Base-by-base conservation (phyloP, 2,113 vertebrate species). In the Uropsilus gracilis region DNA sequence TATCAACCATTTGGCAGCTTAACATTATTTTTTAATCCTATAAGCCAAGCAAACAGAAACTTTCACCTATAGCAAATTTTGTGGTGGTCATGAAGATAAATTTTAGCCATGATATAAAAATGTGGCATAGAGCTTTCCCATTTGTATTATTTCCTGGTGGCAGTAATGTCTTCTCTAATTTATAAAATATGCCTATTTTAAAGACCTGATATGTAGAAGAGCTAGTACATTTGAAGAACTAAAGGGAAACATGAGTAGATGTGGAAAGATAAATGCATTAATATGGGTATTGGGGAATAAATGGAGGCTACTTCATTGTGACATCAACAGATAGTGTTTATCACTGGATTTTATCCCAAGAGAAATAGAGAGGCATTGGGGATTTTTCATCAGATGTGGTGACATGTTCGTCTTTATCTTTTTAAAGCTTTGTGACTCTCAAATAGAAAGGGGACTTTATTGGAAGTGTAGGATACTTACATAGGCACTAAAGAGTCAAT, bases 21-120 rank as follows among this genome's bases (percentile, higher is more conserved):
- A 75, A 80, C 24, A n/a, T 80, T 91, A 55, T 82, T 95, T 84
- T 89, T 75, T 89, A 64, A 63, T 82, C 28, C 53, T n/a, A 32
- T 69, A 66, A 34, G 78, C 37, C 18, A 78, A 78, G 76, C 22
- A 72, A 90, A 82, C 32, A 91, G 83, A 73, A 78, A 1, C 30
- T 93, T 75, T 82, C n/a, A 34, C 24, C 5, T 59, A 22, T 37
- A 83, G 37, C 57, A 91, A 77, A 68, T 28, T 80, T 86, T 69
- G n/a, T 71, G 48, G 61, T 72, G 8, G 39, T 75, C 44, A 73
- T 89, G 48, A 91, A 86, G 50, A 53, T 91, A 86, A 86, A 97
- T 83, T 63, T 11, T 95, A 78, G 72, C 32, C n/a, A 78, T 84
- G 59, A 50, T 68, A 7, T 91, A 90, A 90, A 85, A 59, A 39